These are phyloP conservation scores for Hesperia comma DNA, from an alignment of 2,888 invertebrate genomes.

Conservation along the genomic window DNA sequence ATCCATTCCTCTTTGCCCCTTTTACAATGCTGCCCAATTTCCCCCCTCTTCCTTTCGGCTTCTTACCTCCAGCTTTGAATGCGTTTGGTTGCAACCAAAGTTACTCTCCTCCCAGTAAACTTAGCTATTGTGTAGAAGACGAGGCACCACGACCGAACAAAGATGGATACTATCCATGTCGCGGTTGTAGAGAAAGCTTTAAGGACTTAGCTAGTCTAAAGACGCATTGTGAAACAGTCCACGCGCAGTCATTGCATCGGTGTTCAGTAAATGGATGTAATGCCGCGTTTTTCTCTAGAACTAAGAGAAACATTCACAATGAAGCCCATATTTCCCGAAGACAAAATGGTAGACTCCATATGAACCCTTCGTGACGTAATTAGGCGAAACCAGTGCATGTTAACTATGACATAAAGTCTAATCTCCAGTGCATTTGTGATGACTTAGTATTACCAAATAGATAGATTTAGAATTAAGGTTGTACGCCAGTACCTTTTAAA, in stretches of 20 bases:
- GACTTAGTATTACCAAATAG: slow-evolving; percentile 71
- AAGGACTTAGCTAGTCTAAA: slow-evolving; percentile 86
- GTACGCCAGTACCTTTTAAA: slow-evolving; percentile 62
- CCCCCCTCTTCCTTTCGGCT: slow-evolving; percentile 73
- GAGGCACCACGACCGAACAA: slow-evolving; percentile 86
- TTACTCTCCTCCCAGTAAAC: slow-evolving; percentile 69
- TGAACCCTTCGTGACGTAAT: slow-evolving; percentile 67
- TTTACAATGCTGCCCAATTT: slow-evolving; percentile 80
- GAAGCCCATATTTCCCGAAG: slow-evolving; percentile 84
- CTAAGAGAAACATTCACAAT: slow-evolving; percentile 90
- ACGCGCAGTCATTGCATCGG: slow-evolving; percentile 87
- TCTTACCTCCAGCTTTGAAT: slow-evolving; percentile 73
- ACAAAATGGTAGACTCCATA: slow-evolving; percentile 62
- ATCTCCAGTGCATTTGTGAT: slow-evolving; percentile 77
- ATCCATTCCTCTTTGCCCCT: slow-evolving; percentile 77
- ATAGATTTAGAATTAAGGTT: slow-evolving; percentile 46
- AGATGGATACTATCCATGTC: slow-evolving; percentile 87
- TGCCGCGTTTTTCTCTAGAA: slow-evolving; percentile 90
- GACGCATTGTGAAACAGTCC: slow-evolving; percentile 89
- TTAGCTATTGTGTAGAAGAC: slow-evolving; percentile 86
- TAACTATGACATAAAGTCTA: slow-evolving; percentile 43
- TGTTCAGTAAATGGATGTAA: slow-evolving; percentile 91
- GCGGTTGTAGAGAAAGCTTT: slow-evolving; percentile 87
- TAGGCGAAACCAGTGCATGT: slow-evolving; percentile 42
- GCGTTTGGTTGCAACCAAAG: slow-evolving; percentile 70